phyloP scores from a whole-genome alignment of 1,140 invertebrate species.

The Gryon sp. region DNA sequence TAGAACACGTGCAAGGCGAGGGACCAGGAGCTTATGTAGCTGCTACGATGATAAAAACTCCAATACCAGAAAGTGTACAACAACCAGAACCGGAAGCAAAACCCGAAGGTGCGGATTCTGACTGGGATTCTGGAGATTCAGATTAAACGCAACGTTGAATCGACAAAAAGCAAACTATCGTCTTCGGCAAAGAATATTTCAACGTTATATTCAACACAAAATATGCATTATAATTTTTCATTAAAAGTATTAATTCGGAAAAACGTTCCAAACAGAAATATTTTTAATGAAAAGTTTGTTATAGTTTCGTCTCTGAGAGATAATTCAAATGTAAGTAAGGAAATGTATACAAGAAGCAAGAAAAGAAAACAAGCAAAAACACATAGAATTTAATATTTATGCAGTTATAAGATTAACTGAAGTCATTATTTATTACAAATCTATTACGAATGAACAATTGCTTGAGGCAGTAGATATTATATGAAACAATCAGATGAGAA shows the following conservation, averaged over 20 bases:
- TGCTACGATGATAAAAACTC: conserved; percentile 82
- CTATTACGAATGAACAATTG: conserved; percentile 40
- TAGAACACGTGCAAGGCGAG: conserved; percentile 89
- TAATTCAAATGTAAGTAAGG: conserved; percentile 15
- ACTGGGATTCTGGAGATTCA: conserved; percentile 65
- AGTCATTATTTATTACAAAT: conserved; percentile 31
- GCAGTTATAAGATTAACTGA: conserved; percentile 36
- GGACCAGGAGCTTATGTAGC: conserved; percentile 87
- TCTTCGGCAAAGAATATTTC: too few species aligned
- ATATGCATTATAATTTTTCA: conserved; percentile 1
- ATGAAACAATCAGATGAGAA: conserved; percentile 14
- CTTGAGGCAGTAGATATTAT: conserved; percentile 35
- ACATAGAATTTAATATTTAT: conserved; percentile 49
- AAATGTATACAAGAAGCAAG: conserved; percentile 15
- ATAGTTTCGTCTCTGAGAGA: not conserved
- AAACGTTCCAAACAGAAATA: not conserved
- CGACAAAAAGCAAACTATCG: not conserved
- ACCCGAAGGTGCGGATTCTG: conserved; percentile 71
- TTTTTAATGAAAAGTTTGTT: conserved; percentile 18
- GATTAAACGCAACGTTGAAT: conserved; percentile 13
- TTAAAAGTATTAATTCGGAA: conserved; percentile 14
- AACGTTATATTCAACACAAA: not conserved
- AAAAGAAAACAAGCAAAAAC: too few species aligned
- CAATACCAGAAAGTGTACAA: conserved; percentile 68
- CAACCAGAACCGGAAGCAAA: conserved; percentile 47